Percentiles rank a stretch among this genome's conserved stretches.
Conservation (phyloP, 1,140 invertebrate genomes). For the Zophobas atratus region DNA sequence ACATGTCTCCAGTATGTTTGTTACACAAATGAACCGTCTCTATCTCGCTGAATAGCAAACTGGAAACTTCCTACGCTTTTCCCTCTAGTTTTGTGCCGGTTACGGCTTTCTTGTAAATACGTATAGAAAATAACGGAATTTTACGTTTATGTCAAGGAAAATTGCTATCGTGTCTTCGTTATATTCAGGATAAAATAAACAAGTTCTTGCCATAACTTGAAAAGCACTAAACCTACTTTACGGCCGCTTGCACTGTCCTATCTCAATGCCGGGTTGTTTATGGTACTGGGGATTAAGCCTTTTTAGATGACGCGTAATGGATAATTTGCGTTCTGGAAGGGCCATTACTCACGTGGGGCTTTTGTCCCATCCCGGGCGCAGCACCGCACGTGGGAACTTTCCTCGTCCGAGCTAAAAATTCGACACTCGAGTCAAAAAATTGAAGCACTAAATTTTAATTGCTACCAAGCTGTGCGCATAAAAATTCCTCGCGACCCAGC, state of each 20-base stretch:
- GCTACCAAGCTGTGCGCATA: too few relatives aligned
- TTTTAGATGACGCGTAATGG: slow-evolving; percentile 25
- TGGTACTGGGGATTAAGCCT: slow-evolving; percentile 37
- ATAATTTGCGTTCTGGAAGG: slow-evolving; percentile 26
- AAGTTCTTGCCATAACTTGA: slow-evolving; percentile 46
- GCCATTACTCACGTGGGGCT: not conserved
- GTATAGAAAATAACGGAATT: slow-evolving; percentile 40
- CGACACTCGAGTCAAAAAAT: too few relatives aligned
- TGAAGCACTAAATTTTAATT: too few relatives aligned
- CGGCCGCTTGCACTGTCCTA: slow-evolving; percentile 41
- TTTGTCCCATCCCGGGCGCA: not conserved
- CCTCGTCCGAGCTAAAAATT: too few relatives aligned
- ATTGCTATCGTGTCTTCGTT: slow-evolving; percentile 42
- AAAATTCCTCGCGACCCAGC: too few relatives aligned
- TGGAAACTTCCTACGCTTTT: slow-evolving; percentile 32
- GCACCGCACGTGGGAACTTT: not conserved
- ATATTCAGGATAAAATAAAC: slow-evolving; percentile 47
- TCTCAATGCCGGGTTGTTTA: slow-evolving; percentile 42
- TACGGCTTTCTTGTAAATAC: slow-evolving; percentile 33
- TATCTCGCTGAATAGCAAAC: slow-evolving; percentile 45
- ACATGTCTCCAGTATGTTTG: slow-evolving; percentile 51
- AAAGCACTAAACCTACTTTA: slow-evolving; percentile 48
- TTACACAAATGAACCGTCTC: slow-evolving; percentile 54
- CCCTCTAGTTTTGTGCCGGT: slow-evolving; percentile 33
- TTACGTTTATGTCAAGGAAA: slow-evolving; percentile 41